Percentiles rank a stretch among this genome's conserved stretches.
phyloP scores from a whole-genome alignment of 2,113 vertebrate species.

The Pluvialis apricaria region DNA sequence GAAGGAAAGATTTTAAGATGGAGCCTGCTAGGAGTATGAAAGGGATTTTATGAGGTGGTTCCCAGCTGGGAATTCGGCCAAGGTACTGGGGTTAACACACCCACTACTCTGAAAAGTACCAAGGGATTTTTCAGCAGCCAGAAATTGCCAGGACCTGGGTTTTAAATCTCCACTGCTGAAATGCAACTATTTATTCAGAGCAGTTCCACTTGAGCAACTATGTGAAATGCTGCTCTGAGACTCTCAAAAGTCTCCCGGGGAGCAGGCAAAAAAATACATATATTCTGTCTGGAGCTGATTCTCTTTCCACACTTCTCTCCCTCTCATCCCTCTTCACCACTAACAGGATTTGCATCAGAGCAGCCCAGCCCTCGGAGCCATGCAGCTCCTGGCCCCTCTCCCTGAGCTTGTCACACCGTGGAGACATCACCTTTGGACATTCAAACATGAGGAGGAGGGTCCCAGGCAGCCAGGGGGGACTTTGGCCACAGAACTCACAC shows the following conservation, averaged over 20 bases:
- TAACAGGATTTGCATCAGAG: constrained; percentile 29
- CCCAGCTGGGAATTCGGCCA: constrained; percentile 40
- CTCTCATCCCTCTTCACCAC: constrained; percentile 7
- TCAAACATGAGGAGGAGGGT: not conserved
- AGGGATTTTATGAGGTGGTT: constrained; percentile 3
- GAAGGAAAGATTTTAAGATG: not conserved
- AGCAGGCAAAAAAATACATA: constrained; percentile 28
- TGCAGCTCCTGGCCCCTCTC: not conserved
- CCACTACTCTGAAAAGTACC: constrained; percentile 3
- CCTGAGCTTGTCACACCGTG: not conserved
- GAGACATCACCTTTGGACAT: not conserved
- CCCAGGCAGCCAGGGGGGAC: not conserved
- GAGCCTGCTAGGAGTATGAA: not conserved
- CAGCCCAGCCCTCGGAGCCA: not conserved
- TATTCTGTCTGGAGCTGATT: constrained; percentile 45
- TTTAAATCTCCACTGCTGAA: constrained; percentile 51
- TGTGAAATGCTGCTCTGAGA: constrained; percentile 60
- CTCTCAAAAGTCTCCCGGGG: constrained; percentile 20
- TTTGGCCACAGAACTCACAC: not conserved
- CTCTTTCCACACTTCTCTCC: constrained; percentile 23
- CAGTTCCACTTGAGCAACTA: constrained; percentile 45
- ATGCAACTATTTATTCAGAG: constrained; percentile 48
- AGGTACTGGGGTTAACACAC: constrained; percentile 12
- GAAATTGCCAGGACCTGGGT: constrained; percentile 12
- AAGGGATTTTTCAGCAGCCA: constrained; percentile 38